phyloP scores from a whole-genome alignment of 2,797 vertebrate species.

The Poecilia gillii region DNA sequence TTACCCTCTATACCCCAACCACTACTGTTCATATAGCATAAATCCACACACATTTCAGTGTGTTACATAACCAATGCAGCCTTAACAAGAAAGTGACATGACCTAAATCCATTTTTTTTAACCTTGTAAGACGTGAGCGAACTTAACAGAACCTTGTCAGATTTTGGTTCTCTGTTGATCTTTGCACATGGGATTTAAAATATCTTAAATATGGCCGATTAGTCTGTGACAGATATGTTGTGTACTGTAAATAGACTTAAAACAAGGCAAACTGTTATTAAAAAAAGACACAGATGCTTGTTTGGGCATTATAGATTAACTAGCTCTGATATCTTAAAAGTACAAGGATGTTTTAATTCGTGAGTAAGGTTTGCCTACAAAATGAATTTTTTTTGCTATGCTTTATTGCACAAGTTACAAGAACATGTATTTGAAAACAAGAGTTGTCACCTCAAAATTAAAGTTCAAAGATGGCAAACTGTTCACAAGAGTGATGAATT shows the following conservation, averaged over 20 bases:
- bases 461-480: not conserved
- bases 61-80: conserved; percentile 64
- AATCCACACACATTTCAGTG: conserved; percentile 16
- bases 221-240: conserved; percentile 63
- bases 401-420: not conserved
- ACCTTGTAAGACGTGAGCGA: conserved; percentile 58
- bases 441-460: not conserved
- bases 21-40: not conserved
- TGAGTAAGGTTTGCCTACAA: conserved; percentile 1
- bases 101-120: conserved; percentile 72
- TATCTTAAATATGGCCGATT: conserved; percentile 61
- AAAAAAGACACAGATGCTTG: conserved; percentile 54
- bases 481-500: not conserved
- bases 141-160: conserved; percentile 55
- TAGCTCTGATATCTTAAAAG: conserved; percentile 50
- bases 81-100: conserved; percentile 64
- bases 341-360: conserved; percentile 51
- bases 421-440: not conserved
- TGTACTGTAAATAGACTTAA: conserved; percentile 50
- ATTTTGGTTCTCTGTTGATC: conserved; percentile 59
- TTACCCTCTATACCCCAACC: not conserved
- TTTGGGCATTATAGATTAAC: conserved; percentile 49
- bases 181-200: conserved; percentile 36
- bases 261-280: conserved; percentile 64
- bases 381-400: not conserved